Conservation (phyloP, 2,888 invertebrate genomes). For the Anodontia alba region DNA sequence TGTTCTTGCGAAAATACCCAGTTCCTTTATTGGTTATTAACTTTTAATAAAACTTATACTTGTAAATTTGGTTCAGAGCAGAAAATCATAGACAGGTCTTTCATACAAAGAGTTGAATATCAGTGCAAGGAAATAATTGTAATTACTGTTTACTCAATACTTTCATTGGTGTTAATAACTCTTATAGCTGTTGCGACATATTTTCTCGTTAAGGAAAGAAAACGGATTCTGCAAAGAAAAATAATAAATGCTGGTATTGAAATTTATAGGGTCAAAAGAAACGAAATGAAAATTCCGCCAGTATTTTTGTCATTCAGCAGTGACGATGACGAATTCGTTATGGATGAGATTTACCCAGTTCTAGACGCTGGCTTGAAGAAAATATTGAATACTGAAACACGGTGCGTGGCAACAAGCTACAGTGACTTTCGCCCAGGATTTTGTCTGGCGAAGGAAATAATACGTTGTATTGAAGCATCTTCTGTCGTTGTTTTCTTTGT, state of each 20-base stretch:
- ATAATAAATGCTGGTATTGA: neutral
- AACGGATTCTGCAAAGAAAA: neutral
- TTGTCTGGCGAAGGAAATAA: neutral
- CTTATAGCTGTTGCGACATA: neutral
- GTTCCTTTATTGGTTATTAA: neutral
- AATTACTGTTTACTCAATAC: neutral
- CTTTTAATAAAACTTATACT: neutral
- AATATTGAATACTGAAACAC: neutral
- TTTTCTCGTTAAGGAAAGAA: neutral
- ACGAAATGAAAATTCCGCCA: neutral
- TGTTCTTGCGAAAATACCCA: neutral
- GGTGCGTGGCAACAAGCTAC: neutral
- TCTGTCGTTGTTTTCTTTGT: neutral
- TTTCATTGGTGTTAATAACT: neutral
- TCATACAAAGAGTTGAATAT: neutral
- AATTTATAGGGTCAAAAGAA: neutral
- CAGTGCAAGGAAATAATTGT: neutral
- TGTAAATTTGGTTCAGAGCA: neutral
- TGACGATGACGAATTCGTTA: neutral
- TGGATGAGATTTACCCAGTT: neutral
- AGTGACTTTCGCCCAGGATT: neutral
- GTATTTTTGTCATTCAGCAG: neutral
- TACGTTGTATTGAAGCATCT: neutral
- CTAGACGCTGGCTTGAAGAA: neutral
- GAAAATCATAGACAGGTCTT: neutral